A percentile compares a stretch with the other conserved stretches of the same genome.
These are phyloP conservation scores for Acanthochromis polyacanthus DNA, from an alignment of 2,113 vertebrate species.

Conservation along the genomic window DNA sequence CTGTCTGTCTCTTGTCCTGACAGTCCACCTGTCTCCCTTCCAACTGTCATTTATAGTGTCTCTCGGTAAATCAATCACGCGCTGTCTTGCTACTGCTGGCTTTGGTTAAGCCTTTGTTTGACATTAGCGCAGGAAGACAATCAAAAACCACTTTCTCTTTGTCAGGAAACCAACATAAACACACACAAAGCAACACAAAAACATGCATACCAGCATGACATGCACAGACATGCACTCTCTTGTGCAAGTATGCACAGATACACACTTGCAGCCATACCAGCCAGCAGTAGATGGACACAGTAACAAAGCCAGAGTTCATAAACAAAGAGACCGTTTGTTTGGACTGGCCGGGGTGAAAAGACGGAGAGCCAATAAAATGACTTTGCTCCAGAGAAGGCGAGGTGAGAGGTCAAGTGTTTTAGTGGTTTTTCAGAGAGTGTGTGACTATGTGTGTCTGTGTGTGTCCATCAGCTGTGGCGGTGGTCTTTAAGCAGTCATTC, in stretches of 20 bases:
- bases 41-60: conserved; percentile 31
- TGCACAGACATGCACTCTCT: conserved; percentile 26
- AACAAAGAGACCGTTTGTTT: conserved; percentile 78
- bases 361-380: conserved; percentile 73
- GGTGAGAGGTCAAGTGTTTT: conserved; percentile 81
- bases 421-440: conserved; percentile 58
- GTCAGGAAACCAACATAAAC: conserved; percentile 68
- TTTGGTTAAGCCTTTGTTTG: conserved; percentile 70
- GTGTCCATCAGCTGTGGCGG: conserved; percentile 56
- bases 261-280: conserved; percentile 5
- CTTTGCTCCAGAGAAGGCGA: conserved; percentile 65
- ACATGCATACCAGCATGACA: conserved; percentile 22
- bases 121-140: conserved; percentile 70
- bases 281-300: conserved; percentile 59
- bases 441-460: conserved; percentile 13
- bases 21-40: conserved; percentile 65
- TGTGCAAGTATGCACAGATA: conserved; percentile 20
- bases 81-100: conserved; percentile 47
- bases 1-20: conserved; percentile 61
- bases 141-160: conserved; percentile 75
- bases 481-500: conserved; percentile 65
- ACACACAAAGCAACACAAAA: conserved; percentile 42
- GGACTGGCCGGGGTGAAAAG: conserved; percentile 56
- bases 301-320: conserved; percentile 71
- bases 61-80: conserved; percentile 5